Percentiles rank a stretch among this genome's conserved stretches.
Evolutionary conservation across 2,113 vertebrate genomes (phyloP).

Genomic region (Tapirus terrestris): DNA sequence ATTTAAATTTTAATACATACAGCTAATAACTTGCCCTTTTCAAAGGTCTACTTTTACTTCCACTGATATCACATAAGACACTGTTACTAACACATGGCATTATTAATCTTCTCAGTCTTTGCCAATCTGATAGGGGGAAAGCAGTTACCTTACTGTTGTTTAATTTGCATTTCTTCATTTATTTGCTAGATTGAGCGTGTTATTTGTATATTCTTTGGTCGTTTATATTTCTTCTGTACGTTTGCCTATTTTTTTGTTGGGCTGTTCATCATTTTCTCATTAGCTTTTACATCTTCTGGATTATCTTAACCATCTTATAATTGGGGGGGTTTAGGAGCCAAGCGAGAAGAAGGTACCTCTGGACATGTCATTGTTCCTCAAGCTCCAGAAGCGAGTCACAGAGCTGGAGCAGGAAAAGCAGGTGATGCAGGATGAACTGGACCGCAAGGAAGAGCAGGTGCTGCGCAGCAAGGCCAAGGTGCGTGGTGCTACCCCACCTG

Average conservation of each 20-base stretch:
- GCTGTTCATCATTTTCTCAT: neutral
- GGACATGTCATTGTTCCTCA: conserved; percentile 98
- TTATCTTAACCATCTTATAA: neutral
- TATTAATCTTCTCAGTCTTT: neutral
- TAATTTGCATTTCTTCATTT: neutral
- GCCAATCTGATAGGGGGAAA: neutral
- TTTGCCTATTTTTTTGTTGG: neutral
- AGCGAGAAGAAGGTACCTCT: conserved; percentile 91
- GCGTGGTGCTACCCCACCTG: neutral
- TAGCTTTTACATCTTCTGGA: neutral
- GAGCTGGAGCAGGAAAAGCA: conserved; percentile 98
- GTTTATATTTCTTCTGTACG: neutral
- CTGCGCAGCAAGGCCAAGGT: conserved; percentile 95
- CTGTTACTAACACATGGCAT: neutral
- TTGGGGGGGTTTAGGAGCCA: conserved; percentile 88
- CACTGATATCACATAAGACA: neutral
- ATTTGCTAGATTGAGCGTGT: neutral
- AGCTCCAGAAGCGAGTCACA: conserved; percentile 97
- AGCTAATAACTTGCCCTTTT: neutral
- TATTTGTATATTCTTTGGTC: neutral
- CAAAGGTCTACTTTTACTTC: neutral
- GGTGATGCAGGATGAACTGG: conserved; percentile 95
- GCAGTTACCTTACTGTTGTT: neutral
- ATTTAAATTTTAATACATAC: conserved; percentile 16
- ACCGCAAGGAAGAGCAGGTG: conserved; percentile 95